These are phyloP conservation scores for Drosophila prolongata DNA, from an alignment of 2,888 invertebrate species.

Conservation along the genomic window DNA sequence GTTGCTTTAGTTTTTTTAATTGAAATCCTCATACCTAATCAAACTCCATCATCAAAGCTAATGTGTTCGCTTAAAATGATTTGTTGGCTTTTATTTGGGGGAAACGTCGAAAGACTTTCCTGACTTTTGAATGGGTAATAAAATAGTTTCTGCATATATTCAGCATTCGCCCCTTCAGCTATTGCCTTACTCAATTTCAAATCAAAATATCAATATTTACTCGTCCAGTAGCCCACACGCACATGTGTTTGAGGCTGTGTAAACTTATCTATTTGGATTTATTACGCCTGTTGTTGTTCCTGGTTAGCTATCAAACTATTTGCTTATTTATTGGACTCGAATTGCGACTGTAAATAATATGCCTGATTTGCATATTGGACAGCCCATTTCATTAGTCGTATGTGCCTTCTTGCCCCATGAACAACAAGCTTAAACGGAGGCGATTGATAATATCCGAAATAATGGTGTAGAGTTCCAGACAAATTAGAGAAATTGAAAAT, in stretches of 20 bases:
- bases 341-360: constrained; percentile 40
- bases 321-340: constrained; percentile 48
- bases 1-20: constrained; percentile 35
- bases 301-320: constrained; percentile 61
- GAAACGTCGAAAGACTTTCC: not conserved
- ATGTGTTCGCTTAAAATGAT: constrained; percentile 56
- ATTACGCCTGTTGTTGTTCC: constrained; percentile 41
- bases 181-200: constrained; percentile 57
- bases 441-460: not conserved
- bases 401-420: not conserved
- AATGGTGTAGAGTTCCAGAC: not conserved
- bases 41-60: constrained; percentile 57
- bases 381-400: constrained; percentile 35
- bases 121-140: not conserved
- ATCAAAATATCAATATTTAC: constrained; percentile 73
- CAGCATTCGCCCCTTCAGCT: constrained; percentile 36
- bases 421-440: not conserved
- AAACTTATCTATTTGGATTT: constrained; percentile 33
- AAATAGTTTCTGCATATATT: constrained; percentile 23
- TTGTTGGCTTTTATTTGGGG: constrained; percentile 27
- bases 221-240: constrained; percentile 14
- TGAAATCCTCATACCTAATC: constrained; percentile 21
- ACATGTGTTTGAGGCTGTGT: constrained; percentile 12
- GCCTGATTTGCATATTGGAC: constrained; percentile 28
- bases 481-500: constrained; percentile 3